Evolutionary conservation across 1,140 invertebrate species (phyloP).

Genomic region (Leptinotarsa lineolata): DNA sequence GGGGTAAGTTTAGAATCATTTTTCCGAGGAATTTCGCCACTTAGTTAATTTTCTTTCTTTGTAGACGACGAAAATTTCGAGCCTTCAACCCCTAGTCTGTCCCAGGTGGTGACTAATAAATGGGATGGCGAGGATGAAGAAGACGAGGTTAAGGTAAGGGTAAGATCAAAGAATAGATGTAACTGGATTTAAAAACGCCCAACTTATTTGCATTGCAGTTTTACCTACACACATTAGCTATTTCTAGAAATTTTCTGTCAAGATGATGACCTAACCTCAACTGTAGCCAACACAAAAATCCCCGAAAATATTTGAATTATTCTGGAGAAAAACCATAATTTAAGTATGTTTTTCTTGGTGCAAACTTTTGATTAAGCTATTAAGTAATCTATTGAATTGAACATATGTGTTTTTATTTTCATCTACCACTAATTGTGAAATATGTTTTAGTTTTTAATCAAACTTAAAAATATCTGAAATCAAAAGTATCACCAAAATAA

Average conservation of each 20-base stretch:
- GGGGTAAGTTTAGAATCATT: slow-evolving; percentile 45
- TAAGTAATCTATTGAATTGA: too few relatives aligned
- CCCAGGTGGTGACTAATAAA: slow-evolving; percentile 62
- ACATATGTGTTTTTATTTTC: too few relatives aligned
- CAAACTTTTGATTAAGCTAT: too few relatives aligned
- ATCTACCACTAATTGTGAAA: too few relatives aligned
- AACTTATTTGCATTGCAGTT: background rate
- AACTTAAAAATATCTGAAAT: too few relatives aligned
- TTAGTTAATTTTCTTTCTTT: slow-evolving; percentile 21
- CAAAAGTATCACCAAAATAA: too few relatives aligned
- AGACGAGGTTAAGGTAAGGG: slow-evolving; percentile 79
- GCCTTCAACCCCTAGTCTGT: slow-evolving; percentile 37
- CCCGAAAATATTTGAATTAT: background rate
- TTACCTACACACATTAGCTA: background rate
- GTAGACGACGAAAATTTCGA: slow-evolving; percentile 55
- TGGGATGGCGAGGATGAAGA: slow-evolving; percentile 90
- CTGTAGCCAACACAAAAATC: background rate
- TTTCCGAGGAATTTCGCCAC: background rate
- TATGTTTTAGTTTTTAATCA: too few relatives aligned
- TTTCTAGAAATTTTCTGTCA: background rate
- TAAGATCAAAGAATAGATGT: background rate
- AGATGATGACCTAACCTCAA: slow-evolving; percentile 4
- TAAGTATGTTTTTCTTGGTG: slow-evolving; percentile 42
- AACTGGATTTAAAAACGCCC: background rate
- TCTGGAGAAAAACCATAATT: slow-evolving; percentile 51